Evolutionary conservation across 1,140 invertebrate species (phyloP).

Genomic region (Drosophila pandora): DNA sequence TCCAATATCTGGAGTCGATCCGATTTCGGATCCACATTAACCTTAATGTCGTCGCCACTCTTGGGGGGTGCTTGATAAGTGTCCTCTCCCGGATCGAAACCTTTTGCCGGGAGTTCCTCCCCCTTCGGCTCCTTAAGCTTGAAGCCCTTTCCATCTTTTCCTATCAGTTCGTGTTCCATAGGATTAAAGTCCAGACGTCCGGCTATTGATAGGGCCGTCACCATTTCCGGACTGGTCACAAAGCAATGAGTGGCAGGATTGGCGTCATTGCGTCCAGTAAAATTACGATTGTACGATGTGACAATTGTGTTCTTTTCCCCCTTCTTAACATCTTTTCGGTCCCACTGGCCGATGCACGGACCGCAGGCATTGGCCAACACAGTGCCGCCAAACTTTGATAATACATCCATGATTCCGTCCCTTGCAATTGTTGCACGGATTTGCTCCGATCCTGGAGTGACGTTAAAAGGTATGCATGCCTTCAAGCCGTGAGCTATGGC

Average conservation of each 20-base stretch:
- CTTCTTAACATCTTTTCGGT: constrained; percentile 98
- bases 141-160: constrained; percentile 94
- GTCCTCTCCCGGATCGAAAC: constrained; percentile 98
- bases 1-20: constrained; percentile 96
- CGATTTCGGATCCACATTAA: constrained; percentile 95
- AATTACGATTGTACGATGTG: constrained; percentile 99
- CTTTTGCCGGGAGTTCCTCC: constrained; percentile 95
- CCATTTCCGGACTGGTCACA: constrained; percentile 99
- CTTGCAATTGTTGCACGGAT: constrained; percentile 99
- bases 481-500: constrained; percentile 97
- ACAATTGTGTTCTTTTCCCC: constrained; percentile 99
- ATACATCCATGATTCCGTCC: constrained; percentile 94
- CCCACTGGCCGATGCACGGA: constrained; percentile 99
- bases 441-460: constrained; percentile 99
- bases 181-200: constrained; percentile 98
- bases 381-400: constrained; percentile 87
- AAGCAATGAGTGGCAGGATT: constrained; percentile 99
- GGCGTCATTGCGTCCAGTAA: constrained; percentile 98
- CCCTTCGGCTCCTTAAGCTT: constrained; percentile 94
- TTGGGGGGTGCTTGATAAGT: constrained; percentile 96
- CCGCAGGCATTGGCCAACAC: constrained; percentile 99
- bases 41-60: constrained; percentile 84
- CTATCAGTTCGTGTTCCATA: constrained; percentile 91
- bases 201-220: constrained; percentile 96
- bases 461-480: constrained; percentile 97